Percentiles rank a stretch among this genome's conserved stretches.
These are phyloP conservation scores for Parauchenoglanis ngamensis DNA, from an alignment of 2,797 vertebrate genomes.

Conservation along the genomic window DNA sequence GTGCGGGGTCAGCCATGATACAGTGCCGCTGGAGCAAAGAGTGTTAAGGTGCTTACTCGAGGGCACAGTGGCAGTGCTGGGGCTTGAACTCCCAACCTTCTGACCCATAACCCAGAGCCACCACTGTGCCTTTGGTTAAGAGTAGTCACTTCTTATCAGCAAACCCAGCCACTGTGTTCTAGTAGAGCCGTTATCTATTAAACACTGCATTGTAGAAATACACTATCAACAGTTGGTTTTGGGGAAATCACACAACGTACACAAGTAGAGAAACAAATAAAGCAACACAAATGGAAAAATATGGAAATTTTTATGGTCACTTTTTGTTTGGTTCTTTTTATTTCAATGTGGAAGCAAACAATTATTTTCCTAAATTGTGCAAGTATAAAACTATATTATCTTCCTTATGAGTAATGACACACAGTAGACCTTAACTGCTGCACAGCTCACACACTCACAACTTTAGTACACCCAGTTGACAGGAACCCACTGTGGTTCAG, in stretches of 20 bases:
- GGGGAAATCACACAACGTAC: conserved; percentile 15
- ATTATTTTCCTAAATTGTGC: conserved; percentile 80
- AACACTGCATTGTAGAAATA: conserved; percentile 4
- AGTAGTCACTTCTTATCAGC: neutral
- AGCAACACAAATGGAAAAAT: neutral
- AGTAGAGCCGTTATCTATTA: conserved; percentile 26
- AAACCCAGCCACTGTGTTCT: neutral
- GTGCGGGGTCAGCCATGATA: neutral
- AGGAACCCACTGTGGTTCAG: conserved; percentile 94
- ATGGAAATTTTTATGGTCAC: neutral
- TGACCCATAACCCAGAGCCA: neutral
- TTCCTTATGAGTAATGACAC: conserved; percentile 87
- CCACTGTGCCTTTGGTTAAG: neutral
- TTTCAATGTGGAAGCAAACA: conserved; percentile 19
- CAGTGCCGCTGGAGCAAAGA: neutral
- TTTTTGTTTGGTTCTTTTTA: conserved; percentile 48
- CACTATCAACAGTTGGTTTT: conserved; percentile 24
- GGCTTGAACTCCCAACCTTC: neutral
- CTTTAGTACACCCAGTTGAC: conserved; percentile 96
- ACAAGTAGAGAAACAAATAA: neutral
- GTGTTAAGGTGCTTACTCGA: neutral
- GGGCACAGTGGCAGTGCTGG: neutral
- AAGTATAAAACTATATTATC: conserved; percentile 95
- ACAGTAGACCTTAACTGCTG: conserved; percentile 40
- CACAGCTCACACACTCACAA: conserved; percentile 42